Percentiles rank a stretch among this genome's conserved stretches.
Evolutionary conservation across 2,113 vertebrate genomes (phyloP).

Genomic region (Labeo rohita): DNA sequence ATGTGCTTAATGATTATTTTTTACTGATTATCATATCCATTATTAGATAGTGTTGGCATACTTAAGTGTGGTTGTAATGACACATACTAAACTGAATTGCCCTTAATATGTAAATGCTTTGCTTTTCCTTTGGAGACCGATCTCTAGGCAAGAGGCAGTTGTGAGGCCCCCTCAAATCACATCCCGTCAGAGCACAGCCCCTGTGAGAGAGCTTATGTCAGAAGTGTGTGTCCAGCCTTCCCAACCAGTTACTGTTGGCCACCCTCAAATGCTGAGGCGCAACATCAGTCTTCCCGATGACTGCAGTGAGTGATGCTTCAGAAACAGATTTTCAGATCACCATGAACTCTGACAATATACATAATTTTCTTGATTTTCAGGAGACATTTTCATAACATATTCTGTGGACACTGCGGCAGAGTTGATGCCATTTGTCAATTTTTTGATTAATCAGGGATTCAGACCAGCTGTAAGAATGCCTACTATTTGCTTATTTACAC

Average conservation of each 20-base stretch:
- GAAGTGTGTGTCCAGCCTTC: constrained; percentile 43
- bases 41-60: no score
- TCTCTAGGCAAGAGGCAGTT: neutral
- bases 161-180: constrained; percentile 1
- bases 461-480: constrained; percentile 55
- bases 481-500: neutral
- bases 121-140: constrained; percentile 25
- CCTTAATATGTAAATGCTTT: neutral
- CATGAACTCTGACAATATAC: neutral
- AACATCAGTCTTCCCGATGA: constrained; percentile 60
- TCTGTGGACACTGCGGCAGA: constrained; percentile 53
- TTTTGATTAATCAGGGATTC: constrained; percentile 57
- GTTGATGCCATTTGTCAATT: constrained; percentile 56
- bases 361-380: constrained; percentile 24
- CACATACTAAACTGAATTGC: neutral
- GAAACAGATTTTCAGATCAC: neutral
- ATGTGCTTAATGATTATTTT: no score
- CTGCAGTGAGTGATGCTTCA: constrained; percentile 55
- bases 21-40: no score
- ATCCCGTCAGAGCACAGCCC: neutral
- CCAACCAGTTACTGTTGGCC: neutral
- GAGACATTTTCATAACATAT: constrained; percentile 59
- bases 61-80: neutral
- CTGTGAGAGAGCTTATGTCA: constrained; percentile 47
- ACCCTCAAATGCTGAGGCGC: constrained; percentile 29